Conservation (phyloP, 2,797 vertebrate genomes). For the Phyllotis vaccarum region DNA sequence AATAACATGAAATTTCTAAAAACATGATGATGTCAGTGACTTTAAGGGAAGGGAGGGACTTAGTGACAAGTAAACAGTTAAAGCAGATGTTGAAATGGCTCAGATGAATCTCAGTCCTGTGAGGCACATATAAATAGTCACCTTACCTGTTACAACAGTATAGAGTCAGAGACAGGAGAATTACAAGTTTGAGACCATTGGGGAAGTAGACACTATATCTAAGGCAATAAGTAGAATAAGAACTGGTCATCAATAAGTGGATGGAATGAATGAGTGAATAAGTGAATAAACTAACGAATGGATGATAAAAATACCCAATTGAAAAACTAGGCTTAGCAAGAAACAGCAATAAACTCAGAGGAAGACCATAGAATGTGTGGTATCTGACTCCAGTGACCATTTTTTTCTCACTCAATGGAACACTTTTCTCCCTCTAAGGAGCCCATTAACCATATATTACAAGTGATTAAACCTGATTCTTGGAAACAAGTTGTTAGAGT, state of each 20-base stretch:
- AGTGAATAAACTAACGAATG: not conserved
- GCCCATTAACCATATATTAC: conserved; percentile 25
- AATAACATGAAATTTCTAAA: not conserved
- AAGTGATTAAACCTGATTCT: conserved; percentile 4
- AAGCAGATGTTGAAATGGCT: not conserved
- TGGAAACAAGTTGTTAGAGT: not conserved
- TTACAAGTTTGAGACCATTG: not conserved
- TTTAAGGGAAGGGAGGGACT: not conserved
- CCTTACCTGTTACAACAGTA: not conserved
- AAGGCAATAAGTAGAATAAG: not conserved
- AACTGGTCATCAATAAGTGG: not conserved
- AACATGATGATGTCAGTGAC: not conserved
- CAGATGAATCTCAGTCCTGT: not conserved
- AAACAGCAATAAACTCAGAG: not conserved
- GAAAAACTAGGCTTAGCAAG: not conserved
- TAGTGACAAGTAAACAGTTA: not conserved
- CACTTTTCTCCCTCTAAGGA: not conserved
- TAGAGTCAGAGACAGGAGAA: not conserved
- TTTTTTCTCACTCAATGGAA: conserved; percentile 32
- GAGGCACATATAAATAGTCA: not conserved
- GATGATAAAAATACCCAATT: not conserved
- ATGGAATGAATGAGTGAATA: not conserved
- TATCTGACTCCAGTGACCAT: not conserved
- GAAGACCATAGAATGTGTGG: not conserved
- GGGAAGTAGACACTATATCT: not conserved